Conservation (phyloP, 2,888 invertebrate species). For the Pyralis farinalis region DNA sequence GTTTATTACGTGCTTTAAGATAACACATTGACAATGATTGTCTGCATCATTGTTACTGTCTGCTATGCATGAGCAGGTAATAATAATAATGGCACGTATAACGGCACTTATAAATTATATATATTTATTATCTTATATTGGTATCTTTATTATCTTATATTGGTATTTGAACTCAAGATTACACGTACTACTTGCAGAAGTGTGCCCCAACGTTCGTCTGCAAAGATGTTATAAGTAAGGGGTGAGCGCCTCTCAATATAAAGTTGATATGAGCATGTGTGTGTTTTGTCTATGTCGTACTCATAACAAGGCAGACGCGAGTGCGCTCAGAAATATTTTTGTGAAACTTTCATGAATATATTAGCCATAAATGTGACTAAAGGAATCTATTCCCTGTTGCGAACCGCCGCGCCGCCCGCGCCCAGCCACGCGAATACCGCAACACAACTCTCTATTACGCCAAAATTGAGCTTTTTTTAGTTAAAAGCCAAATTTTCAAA, state of each 20-base stretch:
- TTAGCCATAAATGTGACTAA: slow-evolving; percentile 80
- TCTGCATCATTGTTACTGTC: too few species aligned
- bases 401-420: slow-evolving; percentile 33
- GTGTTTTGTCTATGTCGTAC: slow-evolving; percentile 43
- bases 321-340: slow-evolving; percentile 68
- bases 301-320: slow-evolving; percentile 59
- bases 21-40: too few species aligned
- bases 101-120: too few species aligned
- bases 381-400: slow-evolving; percentile 68
- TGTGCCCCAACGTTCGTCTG: too few species aligned
- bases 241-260: slow-evolving; percentile 37
- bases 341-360: slow-evolving; percentile 79
- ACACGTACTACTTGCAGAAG: too few species aligned
- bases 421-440: slow-evolving; percentile 30
- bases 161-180: too few species aligned
- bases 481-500: too few species aligned
- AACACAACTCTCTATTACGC: slow-evolving; percentile 36
- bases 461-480: slow-evolving; percentile 32
- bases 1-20: too few species aligned
- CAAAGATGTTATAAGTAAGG: slow-evolving; percentile 29
- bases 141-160: too few species aligned
- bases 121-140: too few species aligned
- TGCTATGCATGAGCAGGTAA: too few species aligned
- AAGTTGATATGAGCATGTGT: slow-evolving; percentile 38
- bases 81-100: too few species aligned